Conservation (phyloP, 2,113 vertebrate genomes). For the Reinhardtius hippoglossoides region DNA sequence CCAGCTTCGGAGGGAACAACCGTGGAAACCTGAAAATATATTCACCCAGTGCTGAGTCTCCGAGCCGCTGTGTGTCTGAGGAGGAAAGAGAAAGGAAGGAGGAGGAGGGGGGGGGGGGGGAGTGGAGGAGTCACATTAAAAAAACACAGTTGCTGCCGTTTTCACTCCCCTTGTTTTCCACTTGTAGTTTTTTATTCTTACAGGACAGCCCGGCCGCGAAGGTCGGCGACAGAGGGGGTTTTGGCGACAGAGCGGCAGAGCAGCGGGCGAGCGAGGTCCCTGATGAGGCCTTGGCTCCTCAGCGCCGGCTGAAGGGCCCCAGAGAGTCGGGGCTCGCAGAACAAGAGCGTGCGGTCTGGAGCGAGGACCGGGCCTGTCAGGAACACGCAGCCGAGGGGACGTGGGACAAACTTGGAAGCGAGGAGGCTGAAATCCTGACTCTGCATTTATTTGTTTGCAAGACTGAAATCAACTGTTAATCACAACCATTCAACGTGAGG, state of each 20-base stretch:
- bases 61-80: slow-evolving; percentile 16
- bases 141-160: slow-evolving; percentile 38
- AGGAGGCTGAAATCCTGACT: slow-evolving; percentile 27
- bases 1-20: slow-evolving; percentile 10
- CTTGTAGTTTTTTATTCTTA: slow-evolving; percentile 51
- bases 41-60: slow-evolving; percentile 25
- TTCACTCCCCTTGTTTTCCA: slow-evolving; percentile 54
- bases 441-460: slow-evolving; percentile 49
- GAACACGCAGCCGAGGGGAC: slow-evolving; percentile 21
- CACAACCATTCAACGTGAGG: slow-evolving; percentile 17
- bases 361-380: slow-evolving; percentile 31
- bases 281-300: slow-evolving; percentile 30
- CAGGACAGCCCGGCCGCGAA: slow-evolving; percentile 21
- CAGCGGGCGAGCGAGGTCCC: slow-evolving; percentile 9
- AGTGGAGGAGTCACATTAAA: slow-evolving; percentile 9
- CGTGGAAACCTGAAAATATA: slow-evolving; percentile 41
- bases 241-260: slow-evolving; percentile 44
- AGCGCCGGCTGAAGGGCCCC: neutral
- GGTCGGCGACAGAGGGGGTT: slow-evolving; percentile 58
- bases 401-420: too few relatives aligned
- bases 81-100: neutral
- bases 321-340: slow-evolving; percentile 27
- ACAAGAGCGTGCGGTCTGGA: slow-evolving; percentile 46
- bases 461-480: slow-evolving; percentile 41
- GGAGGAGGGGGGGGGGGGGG: neutral